A percentile compares a stretch with the other conserved stretches of the same genome.
phyloP scores from a whole-genome alignment of 2,113 vertebrate species.

The Fregetta grallaria region DNA sequence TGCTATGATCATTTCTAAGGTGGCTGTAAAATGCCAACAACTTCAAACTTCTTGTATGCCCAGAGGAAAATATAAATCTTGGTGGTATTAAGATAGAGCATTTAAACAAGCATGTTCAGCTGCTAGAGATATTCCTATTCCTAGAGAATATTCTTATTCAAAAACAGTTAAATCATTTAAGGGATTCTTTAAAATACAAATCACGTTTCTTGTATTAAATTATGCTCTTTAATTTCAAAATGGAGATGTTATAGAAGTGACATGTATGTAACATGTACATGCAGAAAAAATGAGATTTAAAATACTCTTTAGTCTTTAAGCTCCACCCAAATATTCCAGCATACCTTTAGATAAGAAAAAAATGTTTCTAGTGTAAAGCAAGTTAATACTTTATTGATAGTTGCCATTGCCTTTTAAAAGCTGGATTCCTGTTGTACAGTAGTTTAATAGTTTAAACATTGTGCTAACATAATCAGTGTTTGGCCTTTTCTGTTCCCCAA shows the following conservation, averaged over 20 bases:
- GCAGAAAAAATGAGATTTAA: background rate
- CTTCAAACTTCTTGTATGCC: background rate
- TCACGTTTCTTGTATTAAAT: background rate
- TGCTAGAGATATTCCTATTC: background rate
- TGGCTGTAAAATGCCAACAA: background rate
- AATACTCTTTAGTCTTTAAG: background rate
- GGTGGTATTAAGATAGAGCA: background rate
- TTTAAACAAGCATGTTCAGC: background rate
- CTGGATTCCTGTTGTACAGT: slow-evolving; percentile 69
- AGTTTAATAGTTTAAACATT: slow-evolving; percentile 78
- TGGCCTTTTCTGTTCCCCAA: slow-evolving; percentile 72
- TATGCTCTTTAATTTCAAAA: background rate
- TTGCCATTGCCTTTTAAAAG: slow-evolving; percentile 72
- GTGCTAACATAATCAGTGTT: slow-evolving; percentile 77
- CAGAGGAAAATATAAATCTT: background rate
- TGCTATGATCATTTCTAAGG: background rate
- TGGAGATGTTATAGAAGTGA: background rate
- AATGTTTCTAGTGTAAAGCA: slow-evolving; percentile 36
- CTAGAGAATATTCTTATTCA: background rate
- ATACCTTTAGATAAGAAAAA: slow-evolving; percentile 67
- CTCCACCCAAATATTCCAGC: slow-evolving; percentile 39
- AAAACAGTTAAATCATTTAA: background rate
- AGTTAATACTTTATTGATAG: slow-evolving; percentile 61
- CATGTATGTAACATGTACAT: background rate
- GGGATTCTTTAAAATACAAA: background rate